Conservation (phyloP, 2,888 invertebrate genomes). For the Pristionchus arcanus region DNA sequence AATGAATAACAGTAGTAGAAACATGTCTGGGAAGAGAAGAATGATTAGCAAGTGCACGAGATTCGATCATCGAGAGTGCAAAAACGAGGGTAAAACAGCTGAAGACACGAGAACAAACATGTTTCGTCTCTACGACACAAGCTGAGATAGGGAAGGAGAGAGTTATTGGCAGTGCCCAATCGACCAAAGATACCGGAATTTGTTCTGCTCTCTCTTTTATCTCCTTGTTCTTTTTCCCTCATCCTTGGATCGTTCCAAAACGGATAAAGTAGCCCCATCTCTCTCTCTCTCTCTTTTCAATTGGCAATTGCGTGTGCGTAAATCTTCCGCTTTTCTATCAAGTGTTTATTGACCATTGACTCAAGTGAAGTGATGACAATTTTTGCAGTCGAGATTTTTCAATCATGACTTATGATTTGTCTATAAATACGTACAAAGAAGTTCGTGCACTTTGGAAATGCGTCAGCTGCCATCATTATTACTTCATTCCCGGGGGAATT, state of each 20-base stretch:
- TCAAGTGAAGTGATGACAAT: background rate
- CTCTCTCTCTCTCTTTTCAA: background rate
- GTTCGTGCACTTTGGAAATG: background rate
- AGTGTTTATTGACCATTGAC: background rate
- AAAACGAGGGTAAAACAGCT: conserved; percentile 3
- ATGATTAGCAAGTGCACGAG: background rate
- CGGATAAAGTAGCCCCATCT: conserved; percentile 18
- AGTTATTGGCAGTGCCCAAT: conserved; percentile 47
- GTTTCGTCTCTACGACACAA: background rate
- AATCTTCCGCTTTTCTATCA: conserved; percentile 8
- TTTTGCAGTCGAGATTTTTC: no score
- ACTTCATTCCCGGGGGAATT: background rate
- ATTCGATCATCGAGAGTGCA: background rate
- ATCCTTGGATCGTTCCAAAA: conserved; percentile 29
- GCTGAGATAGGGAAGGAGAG: conserved; percentile 28
- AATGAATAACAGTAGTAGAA: conserved; percentile 36
- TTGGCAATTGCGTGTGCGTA: background rate
- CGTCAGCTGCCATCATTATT: background rate
- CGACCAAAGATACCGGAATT: conserved; percentile 26
- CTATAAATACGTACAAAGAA: no score
- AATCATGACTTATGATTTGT: no score
- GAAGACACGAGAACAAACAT: background rate
- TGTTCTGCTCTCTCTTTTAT: conserved; percentile 32
- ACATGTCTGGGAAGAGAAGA: background rate
- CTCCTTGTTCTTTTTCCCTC: conserved; percentile 42